These are phyloP conservation scores for Fopius arisanus DNA, from an alignment of 1,140 invertebrate genomes.

Conservation along the genomic window DNA sequence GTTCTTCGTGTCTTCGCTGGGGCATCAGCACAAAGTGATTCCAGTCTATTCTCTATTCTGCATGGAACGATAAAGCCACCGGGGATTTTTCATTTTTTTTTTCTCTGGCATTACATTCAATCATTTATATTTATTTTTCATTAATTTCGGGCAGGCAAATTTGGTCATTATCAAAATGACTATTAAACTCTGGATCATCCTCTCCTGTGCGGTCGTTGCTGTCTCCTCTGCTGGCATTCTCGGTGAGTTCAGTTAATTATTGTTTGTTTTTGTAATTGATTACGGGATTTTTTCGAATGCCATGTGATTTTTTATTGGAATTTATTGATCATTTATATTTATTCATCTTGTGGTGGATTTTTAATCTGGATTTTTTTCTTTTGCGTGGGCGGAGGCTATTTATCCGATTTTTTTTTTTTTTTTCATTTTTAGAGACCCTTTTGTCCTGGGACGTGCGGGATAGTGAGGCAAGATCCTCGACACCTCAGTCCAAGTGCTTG, in stretches of 20 bases:
- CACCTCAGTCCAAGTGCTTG: slow-evolving; percentile 59
- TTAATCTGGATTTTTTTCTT: too few species aligned
- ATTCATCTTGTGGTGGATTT: too few species aligned
- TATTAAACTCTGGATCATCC: slow-evolving; percentile 40
- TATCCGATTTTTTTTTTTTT: neutral
- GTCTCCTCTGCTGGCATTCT: slow-evolving; percentile 57
- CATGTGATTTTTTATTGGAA: too few species aligned
- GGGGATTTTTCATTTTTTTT: neutral
- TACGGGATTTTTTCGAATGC: too few species aligned
- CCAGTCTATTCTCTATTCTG: neutral
- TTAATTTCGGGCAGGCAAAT: neutral
- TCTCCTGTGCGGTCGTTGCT: slow-evolving; percentile 45
- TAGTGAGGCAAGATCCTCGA: slow-evolving; percentile 49
- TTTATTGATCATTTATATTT: too few species aligned
- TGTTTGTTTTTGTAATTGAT: neutral
- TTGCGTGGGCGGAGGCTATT: neutral
- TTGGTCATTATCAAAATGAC: slow-evolving; percentile 3
- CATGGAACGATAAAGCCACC: neutral
- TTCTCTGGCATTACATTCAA: too few species aligned
- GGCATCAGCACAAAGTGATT: too few species aligned
- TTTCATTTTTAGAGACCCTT: slow-evolving; percentile 47
- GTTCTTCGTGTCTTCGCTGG: neutral
- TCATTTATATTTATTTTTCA: neutral
- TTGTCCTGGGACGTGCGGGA: slow-evolving; percentile 55
- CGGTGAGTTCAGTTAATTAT: slow-evolving; percentile 46